Evolutionary conservation across 2,797 vertebrate species (phyloP), one percentile per base, ranked within the genome.

Genomic region (Lepus townsendii): DNA sequence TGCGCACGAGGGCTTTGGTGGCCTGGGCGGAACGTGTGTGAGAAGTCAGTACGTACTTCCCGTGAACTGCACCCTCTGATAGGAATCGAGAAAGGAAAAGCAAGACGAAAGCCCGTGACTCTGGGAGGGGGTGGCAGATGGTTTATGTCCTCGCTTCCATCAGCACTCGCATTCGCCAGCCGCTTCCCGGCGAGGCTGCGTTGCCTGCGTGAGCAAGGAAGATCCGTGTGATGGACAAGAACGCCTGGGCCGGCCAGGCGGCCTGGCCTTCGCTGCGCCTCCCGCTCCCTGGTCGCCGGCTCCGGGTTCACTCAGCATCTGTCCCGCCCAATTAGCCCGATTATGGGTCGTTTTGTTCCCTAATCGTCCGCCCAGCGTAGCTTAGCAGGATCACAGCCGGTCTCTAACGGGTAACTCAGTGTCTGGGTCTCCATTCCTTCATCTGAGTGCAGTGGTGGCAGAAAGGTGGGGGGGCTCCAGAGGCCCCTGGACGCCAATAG

Each of bases 161-260:
- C 42, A 72, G 66, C 1, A 27, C 52, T 42, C 35, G 68, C 8
- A 24, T 79, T 68, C 83, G 52, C 78, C 30, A 35, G 26, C 26
- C 3, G 0, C 27, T 24, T n/a, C n/a, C 0, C 17, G 0, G 0
- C 19, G 3, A 54, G 71, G 22, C 54, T 12, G 42, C 5, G 30
- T 86, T 4, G 0, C 24, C 54, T 13, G 4, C 0, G 1, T 24
- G 30, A 69, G 20, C 11, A 73, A 30, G 6, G 69, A 75, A 20
- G 5, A 52, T 54, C 27, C 0, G 0, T 30, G 13, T 47, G 20
- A 16, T 26, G 52, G 52, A 17, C 1, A 17, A 16, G 57, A 77
- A 20, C 7, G 0, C 62, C 63, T 14, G 16, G 52, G 54, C 72
- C 57, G 62, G 50, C 13, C 0, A 73, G 85, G 19, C 73, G 0